Percentiles rank a stretch among this genome's conserved stretches.
phyloP scores from a whole-genome alignment of 2,888 invertebrate genomes.

The Dasypogon diadema region DNA sequence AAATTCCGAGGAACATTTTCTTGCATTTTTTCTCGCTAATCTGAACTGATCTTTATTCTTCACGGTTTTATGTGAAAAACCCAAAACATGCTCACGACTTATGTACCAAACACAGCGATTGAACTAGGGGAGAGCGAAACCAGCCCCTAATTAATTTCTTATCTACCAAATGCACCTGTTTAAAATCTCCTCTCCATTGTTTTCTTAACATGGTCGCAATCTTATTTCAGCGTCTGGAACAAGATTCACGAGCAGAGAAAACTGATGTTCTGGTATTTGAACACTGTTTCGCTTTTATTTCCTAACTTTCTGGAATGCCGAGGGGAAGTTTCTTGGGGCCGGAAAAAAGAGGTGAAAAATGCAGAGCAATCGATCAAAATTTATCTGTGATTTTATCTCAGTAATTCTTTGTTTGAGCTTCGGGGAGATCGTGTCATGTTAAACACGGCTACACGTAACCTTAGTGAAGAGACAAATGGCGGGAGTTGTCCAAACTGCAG shows the following conservation, averaged over 20 bases:
- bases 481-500: too few relatives aligned
- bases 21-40: background rate
- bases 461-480: too few relatives aligned
- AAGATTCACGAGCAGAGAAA: conserved; percentile 41
- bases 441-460: too few relatives aligned
- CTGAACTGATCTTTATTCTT: conserved; percentile 15
- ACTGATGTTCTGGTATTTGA: conserved; percentile 35
- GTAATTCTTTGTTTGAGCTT: too few relatives aligned
- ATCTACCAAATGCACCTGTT: conserved; percentile 37
- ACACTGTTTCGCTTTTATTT: conserved; percentile 29
- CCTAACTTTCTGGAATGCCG: conserved; percentile 1
- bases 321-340: background rate
- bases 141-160: conserved; percentile 43
- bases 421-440: too few relatives aligned
- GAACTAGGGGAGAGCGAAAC: conserved; percentile 10
- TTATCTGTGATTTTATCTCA: background rate
- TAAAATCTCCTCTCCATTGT: conserved; percentile 30
- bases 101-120: background rate
- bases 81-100: conserved; percentile 38
- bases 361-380: background rate
- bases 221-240: background rate
- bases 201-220: conserved; percentile 34
- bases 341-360: background rate
- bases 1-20: background rate
- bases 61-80: conserved; percentile 31